A percentile compares a stretch with the other conserved stretches of the same genome.
phyloP scores from a whole-genome alignment of 1,140 invertebrate genomes.

The Eciton burchellii region DNA sequence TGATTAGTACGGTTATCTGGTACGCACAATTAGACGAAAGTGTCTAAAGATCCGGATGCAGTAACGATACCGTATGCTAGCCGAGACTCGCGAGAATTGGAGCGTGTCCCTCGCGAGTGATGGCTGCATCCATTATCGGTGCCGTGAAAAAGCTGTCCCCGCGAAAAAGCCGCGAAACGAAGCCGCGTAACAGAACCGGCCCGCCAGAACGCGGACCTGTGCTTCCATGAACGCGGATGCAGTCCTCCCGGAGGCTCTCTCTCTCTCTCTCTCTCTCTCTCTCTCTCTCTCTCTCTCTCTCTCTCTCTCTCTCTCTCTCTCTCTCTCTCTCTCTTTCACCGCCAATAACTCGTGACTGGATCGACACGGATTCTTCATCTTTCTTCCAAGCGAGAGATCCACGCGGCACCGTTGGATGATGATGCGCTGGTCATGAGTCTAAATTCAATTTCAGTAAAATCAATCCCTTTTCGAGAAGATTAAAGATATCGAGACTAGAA shows the following conservation, averaged over 20 bases:
- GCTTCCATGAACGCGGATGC: constrained; percentile 26
- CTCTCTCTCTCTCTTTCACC: too few species aligned
- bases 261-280: too few species aligned
- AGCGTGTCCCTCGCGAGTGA: constrained; percentile 77
- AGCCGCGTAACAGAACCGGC: constrained; percentile 68
- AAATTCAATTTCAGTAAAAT: neutral
- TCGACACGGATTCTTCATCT: too few species aligned
- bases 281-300: too few species aligned
- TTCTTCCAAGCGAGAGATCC: too few species aligned
- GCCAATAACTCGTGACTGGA: too few species aligned
- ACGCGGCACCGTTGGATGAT: too few species aligned
- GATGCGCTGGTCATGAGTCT: too few species aligned
- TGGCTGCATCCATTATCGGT: constrained; percentile 79
- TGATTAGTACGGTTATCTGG: constrained; percentile 58
- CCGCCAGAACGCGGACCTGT: constrained; percentile 17
- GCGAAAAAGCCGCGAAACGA: constrained; percentile 78
- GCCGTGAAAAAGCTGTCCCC: constrained; percentile 79
- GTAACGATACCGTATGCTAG: neutral
- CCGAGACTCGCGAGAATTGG: constrained; percentile 78
- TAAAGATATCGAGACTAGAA: neutral
- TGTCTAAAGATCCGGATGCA: constrained; percentile 49
- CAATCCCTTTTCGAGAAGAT: neutral
- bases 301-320: too few species aligned
- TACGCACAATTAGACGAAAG: constrained; percentile 70
- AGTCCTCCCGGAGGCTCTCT: constrained; percentile 1